A percentile compares a stretch with the other conserved stretches of the same genome.
phyloP scores from a whole-genome alignment of 1,140 invertebrate genomes.

The Trachelipus rathkii region DNA sequence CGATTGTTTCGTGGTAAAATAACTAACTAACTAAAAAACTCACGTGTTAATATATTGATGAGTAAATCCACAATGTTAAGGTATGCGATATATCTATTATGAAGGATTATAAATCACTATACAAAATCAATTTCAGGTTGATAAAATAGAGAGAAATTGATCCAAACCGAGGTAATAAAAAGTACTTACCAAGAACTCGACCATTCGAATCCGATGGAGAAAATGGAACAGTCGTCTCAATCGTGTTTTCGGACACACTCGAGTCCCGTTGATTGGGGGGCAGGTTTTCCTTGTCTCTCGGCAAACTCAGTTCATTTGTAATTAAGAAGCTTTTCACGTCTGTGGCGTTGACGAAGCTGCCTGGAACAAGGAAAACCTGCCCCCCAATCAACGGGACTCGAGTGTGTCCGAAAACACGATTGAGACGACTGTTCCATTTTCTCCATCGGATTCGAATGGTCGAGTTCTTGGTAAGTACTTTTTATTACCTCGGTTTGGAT shows the following conservation, averaged over 20 bases:
- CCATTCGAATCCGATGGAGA: neutral
- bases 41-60: too few relatives aligned
- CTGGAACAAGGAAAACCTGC: neutral
- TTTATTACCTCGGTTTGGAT: too few relatives aligned
- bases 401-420: neutral
- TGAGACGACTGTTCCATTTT: neutral
- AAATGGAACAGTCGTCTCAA: neutral
- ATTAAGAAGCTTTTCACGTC: neutral
- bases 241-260: neutral
- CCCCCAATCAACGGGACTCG: slow-evolving; percentile 7
- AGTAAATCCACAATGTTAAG: too few relatives aligned
- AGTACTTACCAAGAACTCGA: neutral
- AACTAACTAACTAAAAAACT: too few relatives aligned
- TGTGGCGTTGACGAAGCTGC: neutral
- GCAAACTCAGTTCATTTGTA: neutral
- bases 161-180: too few relatives aligned
- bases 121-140: too few relatives aligned
- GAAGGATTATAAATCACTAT: too few relatives aligned
- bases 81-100: too few relatives aligned
- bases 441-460: neutral
- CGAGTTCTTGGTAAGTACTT: neutral
- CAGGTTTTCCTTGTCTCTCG: neutral
- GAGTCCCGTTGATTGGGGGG: slow-evolving; percentile 10
- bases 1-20: too few relatives aligned
- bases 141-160: too few relatives aligned